Percentiles rank a stretch among this genome's conserved stretches.
Evolutionary conservation across 1,140 invertebrate species (phyloP).

Genomic region (Drosophila sp.): DNA sequence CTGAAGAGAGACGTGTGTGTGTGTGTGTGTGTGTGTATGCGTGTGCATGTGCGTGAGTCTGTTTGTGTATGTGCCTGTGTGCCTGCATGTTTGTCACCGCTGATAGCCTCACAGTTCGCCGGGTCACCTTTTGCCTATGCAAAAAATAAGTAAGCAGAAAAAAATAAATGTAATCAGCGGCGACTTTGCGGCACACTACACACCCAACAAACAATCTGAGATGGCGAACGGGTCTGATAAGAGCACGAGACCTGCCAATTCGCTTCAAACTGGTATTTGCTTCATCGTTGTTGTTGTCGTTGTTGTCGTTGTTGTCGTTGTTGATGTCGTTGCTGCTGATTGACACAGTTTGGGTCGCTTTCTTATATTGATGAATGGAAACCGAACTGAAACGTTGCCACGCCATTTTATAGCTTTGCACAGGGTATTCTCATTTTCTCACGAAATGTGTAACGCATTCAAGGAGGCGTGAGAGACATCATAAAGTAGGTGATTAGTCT

Average conservation of each 20-base stretch:
- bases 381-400: constrained; percentile 60
- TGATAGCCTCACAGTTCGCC: constrained; percentile 72
- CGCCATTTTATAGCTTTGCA: constrained; percentile 35
- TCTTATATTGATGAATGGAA: constrained; percentile 64
- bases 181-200: constrained; percentile 52
- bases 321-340: constrained; percentile 30
- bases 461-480: no score
- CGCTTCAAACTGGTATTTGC: constrained; percentile 58
- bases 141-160: constrained; percentile 56
- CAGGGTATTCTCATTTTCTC: no score
- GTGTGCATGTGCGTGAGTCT: not conserved
- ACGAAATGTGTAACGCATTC: no score
- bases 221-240: constrained; percentile 56
- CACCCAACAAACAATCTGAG: constrained; percentile 46
- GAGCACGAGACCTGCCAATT: constrained; percentile 76
- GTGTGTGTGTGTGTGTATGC: not conserved
- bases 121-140: constrained; percentile 75
- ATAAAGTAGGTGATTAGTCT: no score
- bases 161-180: constrained; percentile 65
- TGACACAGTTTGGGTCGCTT: constrained; percentile 57
- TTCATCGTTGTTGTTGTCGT: not conserved
- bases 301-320: not conserved
- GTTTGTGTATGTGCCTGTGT: not conserved
- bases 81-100: constrained; percentile 31
- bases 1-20: constrained; percentile 18